Base-by-base conservation (phyloP, 2,888 invertebrate species). In the Stenodera caucasica region DNA sequence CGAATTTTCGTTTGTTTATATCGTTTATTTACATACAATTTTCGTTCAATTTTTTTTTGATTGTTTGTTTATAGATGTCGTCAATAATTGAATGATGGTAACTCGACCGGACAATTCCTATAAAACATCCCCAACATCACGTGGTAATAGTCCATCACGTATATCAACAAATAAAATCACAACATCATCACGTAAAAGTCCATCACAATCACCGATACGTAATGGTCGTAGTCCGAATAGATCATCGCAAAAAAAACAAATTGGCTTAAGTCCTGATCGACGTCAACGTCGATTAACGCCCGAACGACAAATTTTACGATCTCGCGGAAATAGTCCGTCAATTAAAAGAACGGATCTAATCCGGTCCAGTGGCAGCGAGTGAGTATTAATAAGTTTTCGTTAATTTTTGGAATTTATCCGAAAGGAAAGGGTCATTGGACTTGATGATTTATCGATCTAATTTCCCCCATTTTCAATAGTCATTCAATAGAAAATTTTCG, bases 291-390 rank as follows among this genome's bases (percentile, higher is more conserved):
- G 62, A 60, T 59, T 52, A 37, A 60, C 60, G 50, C 62, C 64
- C 7, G 70, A 66, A 37, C 45, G 12, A 2, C 58, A 55, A 52
- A 51, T 26, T n/a, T n/a, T n/a, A 14, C 12, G 69, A 55, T 78
- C 79, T 14, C 72, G 81, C 53, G 80, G 81, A n/a, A 78, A 63
- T 59, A 82, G 81, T 69, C 81, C 81, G 0, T 73, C 75, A 26
- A 26, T 26, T 26, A 26, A 30, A 77, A 71, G 65, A 71, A 26
- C 14, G 32, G 58, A 73, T 69, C 57, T 76, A 18, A 72, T 74
- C 15, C 71, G 71, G 40, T 82, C 81, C 32, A 75, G 80, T 63
- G 82, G 81, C 67, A 82, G 80, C 78, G 82, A 82, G 82, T 82
- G 69, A 81, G 82, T 79, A 62, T 2, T 32, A n/a, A n/a, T 9